These are phyloP conservation scores for Caenorhabditis brenneri DNA, from an alignment of 1,140 invertebrate genomes.

Conservation along the genomic window DNA sequence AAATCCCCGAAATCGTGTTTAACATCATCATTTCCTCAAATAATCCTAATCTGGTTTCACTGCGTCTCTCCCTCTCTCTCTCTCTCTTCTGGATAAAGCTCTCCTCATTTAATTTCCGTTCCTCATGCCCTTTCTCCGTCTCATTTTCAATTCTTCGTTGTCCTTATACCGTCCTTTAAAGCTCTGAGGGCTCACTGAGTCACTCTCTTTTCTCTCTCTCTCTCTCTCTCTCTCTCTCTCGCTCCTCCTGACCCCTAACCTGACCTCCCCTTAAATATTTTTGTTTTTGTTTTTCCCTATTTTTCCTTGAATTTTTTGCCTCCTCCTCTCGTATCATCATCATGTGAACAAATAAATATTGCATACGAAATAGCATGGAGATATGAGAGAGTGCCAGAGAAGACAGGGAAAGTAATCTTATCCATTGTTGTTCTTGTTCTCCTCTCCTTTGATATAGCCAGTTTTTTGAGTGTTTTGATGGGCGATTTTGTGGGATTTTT, in stretches of 20 bases:
- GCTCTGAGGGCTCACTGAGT: too few relatives aligned
- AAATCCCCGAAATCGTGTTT: neutral
- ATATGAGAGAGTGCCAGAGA: too few relatives aligned
- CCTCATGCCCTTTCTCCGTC: neutral
- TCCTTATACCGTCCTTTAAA: neutral
- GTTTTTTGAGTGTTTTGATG: too few relatives aligned
- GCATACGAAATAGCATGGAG: too few relatives aligned
- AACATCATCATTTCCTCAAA: neutral
- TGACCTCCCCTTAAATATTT: too few relatives aligned
- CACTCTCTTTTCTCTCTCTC: neutral
- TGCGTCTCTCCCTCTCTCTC: neutral
- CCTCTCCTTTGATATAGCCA: too few relatives aligned
- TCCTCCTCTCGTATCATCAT: neutral
- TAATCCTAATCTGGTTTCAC: neutral
- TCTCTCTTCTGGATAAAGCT: neutral
- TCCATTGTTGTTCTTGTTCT: too few relatives aligned
- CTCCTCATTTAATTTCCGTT: conserved; percentile 13
- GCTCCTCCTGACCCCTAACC: neutral
- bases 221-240: neutral
- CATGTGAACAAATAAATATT: too few relatives aligned
- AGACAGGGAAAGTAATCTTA: too few relatives aligned
- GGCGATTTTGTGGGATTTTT: too few relatives aligned
- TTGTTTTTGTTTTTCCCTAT: neutral
- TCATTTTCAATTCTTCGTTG: neutral
- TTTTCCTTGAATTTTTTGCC: neutral